Evolutionary conservation across 2,888 invertebrate genomes (phyloP).

Genomic region (Himalopsyche japonica): DNA sequence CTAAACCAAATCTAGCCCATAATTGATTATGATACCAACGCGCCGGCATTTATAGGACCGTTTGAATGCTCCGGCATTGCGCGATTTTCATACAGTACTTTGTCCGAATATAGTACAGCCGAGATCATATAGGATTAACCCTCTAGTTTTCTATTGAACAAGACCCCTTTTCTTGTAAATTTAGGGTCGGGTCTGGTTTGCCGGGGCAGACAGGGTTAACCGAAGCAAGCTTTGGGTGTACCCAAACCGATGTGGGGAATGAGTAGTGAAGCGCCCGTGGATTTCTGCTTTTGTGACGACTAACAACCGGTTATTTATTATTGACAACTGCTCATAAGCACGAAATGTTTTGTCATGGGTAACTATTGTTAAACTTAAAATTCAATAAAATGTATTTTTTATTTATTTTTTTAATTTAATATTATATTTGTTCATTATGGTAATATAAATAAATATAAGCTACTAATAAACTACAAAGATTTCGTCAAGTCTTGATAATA

Average conservation of each 20-base stretch:
- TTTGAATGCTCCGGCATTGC: constrained; percentile 6
- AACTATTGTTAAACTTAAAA: background rate
- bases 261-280: constrained; percentile 9
- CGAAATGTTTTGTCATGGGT: background rate
- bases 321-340: constrained; percentile 26
- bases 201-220: constrained; percentile 39
- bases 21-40: constrained; percentile 40
- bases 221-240: constrained; percentile 37
- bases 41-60: constrained; percentile 33
- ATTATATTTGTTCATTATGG: no score
- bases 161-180: constrained; percentile 37
- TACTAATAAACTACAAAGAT: no score
- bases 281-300: constrained; percentile 30
- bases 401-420: background rate
- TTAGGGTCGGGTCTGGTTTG: constrained; percentile 40
- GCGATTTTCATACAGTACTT: constrained; percentile 1
- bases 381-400: no score
- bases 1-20: constrained; percentile 40
- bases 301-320: constrained; percentile 39
- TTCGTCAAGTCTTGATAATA: no score
- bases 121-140: constrained; percentile 27
- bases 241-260: constrained; percentile 18
- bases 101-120: constrained; percentile 2
- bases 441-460: no score
- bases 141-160: constrained; percentile 29